These are phyloP conservation scores for Caenorhabditis panamensis DNA, from an alignment of 2,888 invertebrate genomes.

Conservation along the genomic window DNA sequence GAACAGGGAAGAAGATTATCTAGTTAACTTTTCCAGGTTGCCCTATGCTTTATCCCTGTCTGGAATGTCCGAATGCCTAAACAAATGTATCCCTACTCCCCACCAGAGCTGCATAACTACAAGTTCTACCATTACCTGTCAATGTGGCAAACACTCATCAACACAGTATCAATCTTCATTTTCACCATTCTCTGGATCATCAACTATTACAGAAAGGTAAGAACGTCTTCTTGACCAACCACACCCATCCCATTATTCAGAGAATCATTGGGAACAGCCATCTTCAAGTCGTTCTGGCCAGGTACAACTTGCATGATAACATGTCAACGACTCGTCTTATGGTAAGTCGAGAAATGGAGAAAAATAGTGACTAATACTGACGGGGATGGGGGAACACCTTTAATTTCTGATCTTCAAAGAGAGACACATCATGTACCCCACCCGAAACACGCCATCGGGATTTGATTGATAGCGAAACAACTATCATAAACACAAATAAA, in stretches of 20 bases:
- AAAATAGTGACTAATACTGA: background rate
- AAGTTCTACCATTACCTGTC: slow-evolving; percentile 42
- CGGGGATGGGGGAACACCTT: slow-evolving; percentile 31
- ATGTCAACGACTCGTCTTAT: slow-evolving; percentile 58
- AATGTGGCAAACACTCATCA: slow-evolving; percentile 37
- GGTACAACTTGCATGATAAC: slow-evolving; percentile 56
- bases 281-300: slow-evolving; percentile 51
- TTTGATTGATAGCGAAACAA: slow-evolving; percentile 26
- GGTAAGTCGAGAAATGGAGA: slow-evolving; percentile 27
- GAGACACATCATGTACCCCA: slow-evolving; percentile 15
- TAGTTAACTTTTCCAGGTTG: slow-evolving; percentile 26
- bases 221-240: background rate
- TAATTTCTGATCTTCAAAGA: slow-evolving; percentile 36
- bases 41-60: slow-evolving; percentile 45
- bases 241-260: slow-evolving; percentile 30
- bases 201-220: slow-evolving; percentile 51
- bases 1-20: background rate
- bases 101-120: slow-evolving; percentile 54
- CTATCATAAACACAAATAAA: background rate
- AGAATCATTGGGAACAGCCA: slow-evolving; percentile 50
- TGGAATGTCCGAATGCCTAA: slow-evolving; percentile 48
- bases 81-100: slow-evolving; percentile 58
- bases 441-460: slow-evolving; percentile 39
- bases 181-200: slow-evolving; percentile 48
- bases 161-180: slow-evolving; percentile 38